Percentiles rank a stretch among this genome's conserved stretches.
phyloP scores from a whole-genome alignment of 2,797 vertebrate genomes.

The Apogon talboti region DNA sequence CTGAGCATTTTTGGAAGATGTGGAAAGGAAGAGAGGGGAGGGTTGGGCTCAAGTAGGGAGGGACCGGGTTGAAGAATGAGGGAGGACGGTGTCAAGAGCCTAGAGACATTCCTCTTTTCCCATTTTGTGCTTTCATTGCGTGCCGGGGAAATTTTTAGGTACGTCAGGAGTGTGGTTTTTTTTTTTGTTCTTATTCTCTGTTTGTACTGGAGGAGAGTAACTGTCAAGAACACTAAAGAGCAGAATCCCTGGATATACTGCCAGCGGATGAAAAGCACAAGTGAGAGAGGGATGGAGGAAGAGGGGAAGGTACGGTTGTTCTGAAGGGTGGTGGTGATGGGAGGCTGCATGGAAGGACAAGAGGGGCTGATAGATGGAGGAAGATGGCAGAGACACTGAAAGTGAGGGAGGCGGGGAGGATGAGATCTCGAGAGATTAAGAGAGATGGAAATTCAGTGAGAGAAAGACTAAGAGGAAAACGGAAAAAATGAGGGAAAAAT shows the following conservation, averaged over 20 bases:
- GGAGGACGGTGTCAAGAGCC: conserved; percentile 44
- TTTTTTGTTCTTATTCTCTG: conserved; percentile 39
- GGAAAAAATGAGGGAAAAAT: conserved; percentile 10
- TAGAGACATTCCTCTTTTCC: conserved; percentile 43
- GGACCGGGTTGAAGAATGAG: conserved; percentile 16
- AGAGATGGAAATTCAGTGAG: conserved; percentile 9
- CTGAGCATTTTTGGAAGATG: conserved; percentile 36
- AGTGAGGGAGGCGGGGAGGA: conserved; percentile 5
- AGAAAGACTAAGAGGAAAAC: conserved; percentile 8
- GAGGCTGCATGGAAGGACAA: conserved; percentile 7
- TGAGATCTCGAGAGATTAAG: conserved; percentile 32
- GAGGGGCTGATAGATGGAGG: conserved; percentile 23
- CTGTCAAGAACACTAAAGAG: conserved; percentile 73
- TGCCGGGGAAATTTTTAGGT: conserved; percentile 31
- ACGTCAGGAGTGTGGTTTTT: conserved; percentile 35
- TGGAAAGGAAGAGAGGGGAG: conserved; percentile 8
- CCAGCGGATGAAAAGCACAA: conserved; percentile 47
- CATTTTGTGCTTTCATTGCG: conserved; percentile 41
- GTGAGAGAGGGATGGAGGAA: conserved; percentile 14
- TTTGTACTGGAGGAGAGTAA: conserved; percentile 69
- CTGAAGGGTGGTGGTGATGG: neutral
- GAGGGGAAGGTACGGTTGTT: conserved; percentile 21
- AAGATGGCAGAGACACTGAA: neutral
- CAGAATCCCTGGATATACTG: conserved; percentile 61
- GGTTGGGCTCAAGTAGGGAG: conserved; percentile 11